phyloP scores from a whole-genome alignment of 2,113 vertebrate genomes.

The Charadrius vociferus region DNA sequence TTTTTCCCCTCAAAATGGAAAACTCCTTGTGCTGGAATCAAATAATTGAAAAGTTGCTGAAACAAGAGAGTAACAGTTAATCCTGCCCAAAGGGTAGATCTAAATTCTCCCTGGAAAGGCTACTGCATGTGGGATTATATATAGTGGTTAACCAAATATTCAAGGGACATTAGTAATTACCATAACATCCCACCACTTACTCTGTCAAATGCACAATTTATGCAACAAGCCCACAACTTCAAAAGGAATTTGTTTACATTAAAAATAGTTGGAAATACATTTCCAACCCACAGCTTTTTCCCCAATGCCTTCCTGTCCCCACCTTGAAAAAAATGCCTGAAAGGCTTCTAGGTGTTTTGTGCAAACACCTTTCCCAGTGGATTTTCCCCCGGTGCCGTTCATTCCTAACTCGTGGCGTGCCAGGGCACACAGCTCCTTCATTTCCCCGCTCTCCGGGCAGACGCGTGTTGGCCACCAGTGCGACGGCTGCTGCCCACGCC shows the following conservation, averaged over 20 bases:
- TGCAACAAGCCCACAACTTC: slow-evolving; percentile 63
- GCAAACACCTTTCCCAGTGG: slow-evolving; percentile 28
- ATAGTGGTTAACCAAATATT: slow-evolving; percentile 75
- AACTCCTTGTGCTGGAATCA: slow-evolving; percentile 65
- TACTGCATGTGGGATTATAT: slow-evolving; percentile 67
- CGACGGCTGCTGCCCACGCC: not conserved
- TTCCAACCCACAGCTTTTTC: slow-evolving; percentile 56
- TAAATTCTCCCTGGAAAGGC: slow-evolving; percentile 74
- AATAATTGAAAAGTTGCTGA: slow-evolving; percentile 72
- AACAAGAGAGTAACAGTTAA: slow-evolving; percentile 76
- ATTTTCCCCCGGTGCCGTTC: not conserved
- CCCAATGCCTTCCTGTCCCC: slow-evolving; percentile 44
- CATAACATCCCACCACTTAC: slow-evolving; percentile 68
- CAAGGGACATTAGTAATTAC: slow-evolving; percentile 74
- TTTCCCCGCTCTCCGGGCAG: not conserved
- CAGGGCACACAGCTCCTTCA: not conserved
- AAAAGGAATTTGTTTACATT: slow-evolving; percentile 65
- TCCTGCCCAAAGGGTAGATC: slow-evolving; percentile 69
- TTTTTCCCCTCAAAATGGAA: slow-evolving; percentile 23
- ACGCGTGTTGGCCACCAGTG: accelerated
- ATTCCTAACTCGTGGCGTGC: accelerated
- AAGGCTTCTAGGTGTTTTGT: slow-evolving; percentile 40
- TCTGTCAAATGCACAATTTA: slow-evolving; percentile 72
- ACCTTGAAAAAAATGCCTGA: slow-evolving; percentile 44
- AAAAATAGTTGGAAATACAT: slow-evolving; percentile 69